Percentiles rank a stretch among this genome's conserved stretches.
phyloP scores from a whole-genome alignment of 2,113 vertebrate species.

The Trichomycterus rosablanca region DNA sequence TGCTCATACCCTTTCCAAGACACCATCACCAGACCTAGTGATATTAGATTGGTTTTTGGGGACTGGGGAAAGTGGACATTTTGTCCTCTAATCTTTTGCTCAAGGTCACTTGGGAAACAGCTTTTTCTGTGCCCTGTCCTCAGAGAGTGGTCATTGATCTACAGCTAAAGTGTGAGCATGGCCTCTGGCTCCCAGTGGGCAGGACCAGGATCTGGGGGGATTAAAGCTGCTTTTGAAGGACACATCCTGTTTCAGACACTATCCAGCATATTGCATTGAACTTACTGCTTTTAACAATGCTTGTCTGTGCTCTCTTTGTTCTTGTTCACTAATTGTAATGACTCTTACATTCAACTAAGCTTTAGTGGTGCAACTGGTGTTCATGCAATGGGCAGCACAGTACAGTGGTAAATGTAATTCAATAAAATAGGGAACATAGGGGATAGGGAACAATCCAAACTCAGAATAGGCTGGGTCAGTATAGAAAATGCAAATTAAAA shows the following conservation, averaged over 20 bases:
- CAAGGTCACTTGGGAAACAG: conserved; percentile 39
- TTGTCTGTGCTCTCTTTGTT: neutral
- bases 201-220: conserved; percentile 29
- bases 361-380: neutral
- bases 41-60: conserved; percentile 6
- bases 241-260: conserved; percentile 37
- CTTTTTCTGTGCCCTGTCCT: conserved; percentile 23
- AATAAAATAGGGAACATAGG: no score
- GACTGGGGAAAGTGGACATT: conserved; percentile 22
- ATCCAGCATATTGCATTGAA: conserved; percentile 24
- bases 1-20: neutral
- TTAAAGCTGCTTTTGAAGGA: conserved; percentile 39
- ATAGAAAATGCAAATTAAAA: no score
- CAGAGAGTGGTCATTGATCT: conserved; percentile 29
- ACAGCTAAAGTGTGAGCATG: conserved; percentile 28
- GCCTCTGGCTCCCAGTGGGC: conserved; percentile 13
- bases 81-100: conserved; percentile 43
- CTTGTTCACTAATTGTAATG: neutral
- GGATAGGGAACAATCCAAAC: no score
- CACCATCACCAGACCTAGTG: neutral
- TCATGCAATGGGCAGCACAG: neutral
- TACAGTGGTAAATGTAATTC: no score
- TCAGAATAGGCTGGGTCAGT: no score
- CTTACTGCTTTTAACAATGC: conserved; percentile 9
- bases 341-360: neutral